A percentile compares a stretch with the other conserved stretches of the same genome.
These are phyloP conservation scores for Eupeodes corollae DNA, from an alignment of 1,140 invertebrate genomes.

Conservation along the genomic window DNA sequence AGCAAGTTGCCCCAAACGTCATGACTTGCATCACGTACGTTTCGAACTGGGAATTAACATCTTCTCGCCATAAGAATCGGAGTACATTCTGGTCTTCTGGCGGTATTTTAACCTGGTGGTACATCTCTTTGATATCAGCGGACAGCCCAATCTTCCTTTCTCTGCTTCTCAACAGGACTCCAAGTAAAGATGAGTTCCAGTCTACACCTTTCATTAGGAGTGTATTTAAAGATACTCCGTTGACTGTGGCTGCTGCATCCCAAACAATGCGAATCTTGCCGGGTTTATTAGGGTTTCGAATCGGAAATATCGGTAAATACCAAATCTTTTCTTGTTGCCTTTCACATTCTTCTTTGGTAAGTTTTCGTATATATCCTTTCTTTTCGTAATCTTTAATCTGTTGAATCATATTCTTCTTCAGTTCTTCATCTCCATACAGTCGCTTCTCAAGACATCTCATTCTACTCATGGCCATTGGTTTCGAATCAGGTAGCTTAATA, in stretches of 20 bases:
- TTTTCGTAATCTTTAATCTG: neutral
- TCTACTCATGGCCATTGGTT: too few relatives aligned
- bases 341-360: neutral
- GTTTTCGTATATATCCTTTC: conserved; percentile 3
- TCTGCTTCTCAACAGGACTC: neutral
- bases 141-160: conserved; percentile 7
- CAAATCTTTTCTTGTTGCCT: conserved; percentile 8
- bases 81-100: conserved; percentile 14
- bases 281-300: conserved; percentile 19
- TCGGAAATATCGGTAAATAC: conserved; percentile 28
- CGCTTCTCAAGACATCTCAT: too few relatives aligned
- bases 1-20: conserved; percentile 8
- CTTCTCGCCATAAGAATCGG: conserved; percentile 23
- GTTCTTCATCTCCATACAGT: too few relatives aligned
- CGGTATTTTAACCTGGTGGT: conserved; percentile 15
- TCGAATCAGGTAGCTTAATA: too few relatives aligned
- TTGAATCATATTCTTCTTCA: neutral
- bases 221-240: conserved; percentile 17
- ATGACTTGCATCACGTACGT: conserved; percentile 5
- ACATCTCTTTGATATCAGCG: conserved; percentile 20
- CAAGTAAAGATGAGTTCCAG: conserved; percentile 2
- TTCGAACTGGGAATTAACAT: conserved; percentile 3
- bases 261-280: conserved; percentile 21
- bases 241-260: conserved; percentile 20
- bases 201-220: conserved; percentile 19